phyloP scores from a whole-genome alignment of 35 echinoderm and acorn worm genomes.

The Apostichopus japonicus region DNA sequence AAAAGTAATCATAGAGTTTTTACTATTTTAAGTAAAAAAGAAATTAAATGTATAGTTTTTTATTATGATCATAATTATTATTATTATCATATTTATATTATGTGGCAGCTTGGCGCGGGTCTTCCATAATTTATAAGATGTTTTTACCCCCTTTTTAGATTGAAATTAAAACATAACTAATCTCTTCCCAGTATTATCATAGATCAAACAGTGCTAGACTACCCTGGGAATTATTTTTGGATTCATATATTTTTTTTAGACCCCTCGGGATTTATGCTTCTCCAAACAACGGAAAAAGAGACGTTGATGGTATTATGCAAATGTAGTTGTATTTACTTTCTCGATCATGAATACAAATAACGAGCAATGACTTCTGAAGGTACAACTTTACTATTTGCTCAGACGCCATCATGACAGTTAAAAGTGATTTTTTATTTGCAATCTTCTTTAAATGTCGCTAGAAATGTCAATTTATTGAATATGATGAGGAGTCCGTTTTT shows the following conservation, averaged over 20 bases:
- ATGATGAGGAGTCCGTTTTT: neutral
- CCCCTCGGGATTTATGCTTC: neutral
- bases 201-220: neutral
- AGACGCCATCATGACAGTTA: neutral
- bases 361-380: neutral
- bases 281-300: neutral
- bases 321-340: neutral
- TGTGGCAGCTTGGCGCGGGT: neutral
- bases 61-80: no score
- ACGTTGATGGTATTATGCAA: neutral
- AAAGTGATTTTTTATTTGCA: neutral
- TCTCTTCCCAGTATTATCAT: neutral
- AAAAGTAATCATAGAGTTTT: no score
- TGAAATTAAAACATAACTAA: neutral
- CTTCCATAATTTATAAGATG: neutral
- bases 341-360: neutral
- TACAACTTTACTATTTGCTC: neutral
- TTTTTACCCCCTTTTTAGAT: neutral
- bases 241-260: neutral
- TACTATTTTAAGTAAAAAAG: no score
- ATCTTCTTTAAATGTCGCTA: neutral
- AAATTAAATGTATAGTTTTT: no score
- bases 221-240: neutral
- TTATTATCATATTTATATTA: no score
- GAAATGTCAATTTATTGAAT: neutral